Evolutionary conservation across 2,113 vertebrate species (phyloP).

Genomic region (Daubentonia madagascariensis): DNA sequence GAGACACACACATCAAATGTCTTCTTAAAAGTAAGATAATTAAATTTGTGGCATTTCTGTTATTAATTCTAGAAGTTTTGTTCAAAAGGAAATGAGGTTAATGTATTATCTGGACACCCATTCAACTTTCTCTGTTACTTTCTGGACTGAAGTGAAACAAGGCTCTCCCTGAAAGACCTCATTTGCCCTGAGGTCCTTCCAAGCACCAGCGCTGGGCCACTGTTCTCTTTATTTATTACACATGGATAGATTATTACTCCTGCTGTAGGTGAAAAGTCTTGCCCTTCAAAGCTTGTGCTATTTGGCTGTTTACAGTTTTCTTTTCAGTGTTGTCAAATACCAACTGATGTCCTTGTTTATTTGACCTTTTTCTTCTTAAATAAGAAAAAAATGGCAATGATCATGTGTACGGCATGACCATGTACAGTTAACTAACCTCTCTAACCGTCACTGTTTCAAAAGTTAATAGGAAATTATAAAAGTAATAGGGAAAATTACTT

Average conservation of each 20-base stretch:
- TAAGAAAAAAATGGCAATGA: neutral
- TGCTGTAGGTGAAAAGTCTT: neutral
- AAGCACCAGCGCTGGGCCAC: neutral
- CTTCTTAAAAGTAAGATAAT: neutral
- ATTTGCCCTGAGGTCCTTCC: neutral
- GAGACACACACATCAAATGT: neutral
- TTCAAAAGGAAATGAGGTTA: neutral
- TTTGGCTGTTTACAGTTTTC: neutral
- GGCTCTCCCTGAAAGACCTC: neutral
- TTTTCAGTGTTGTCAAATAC: neutral
- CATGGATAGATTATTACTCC: neutral
- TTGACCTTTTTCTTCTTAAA: neutral
- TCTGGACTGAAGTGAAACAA: neutral
- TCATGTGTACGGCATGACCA: neutral
- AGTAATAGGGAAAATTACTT: neutral
- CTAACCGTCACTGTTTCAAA: neutral
- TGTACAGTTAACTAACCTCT: neutral
- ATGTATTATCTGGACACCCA: neutral
- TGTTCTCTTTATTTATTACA: neutral
- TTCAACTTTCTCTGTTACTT: conserved; percentile 25
- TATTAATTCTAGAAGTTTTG: conserved; percentile 8
- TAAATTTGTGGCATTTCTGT: neutral
- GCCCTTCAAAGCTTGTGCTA: neutral
- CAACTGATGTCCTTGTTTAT: neutral
- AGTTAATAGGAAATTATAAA: neutral